Base-by-base conservation (phyloP, 2,113 vertebrate species). In the Amblyornis subalaris region DNA sequence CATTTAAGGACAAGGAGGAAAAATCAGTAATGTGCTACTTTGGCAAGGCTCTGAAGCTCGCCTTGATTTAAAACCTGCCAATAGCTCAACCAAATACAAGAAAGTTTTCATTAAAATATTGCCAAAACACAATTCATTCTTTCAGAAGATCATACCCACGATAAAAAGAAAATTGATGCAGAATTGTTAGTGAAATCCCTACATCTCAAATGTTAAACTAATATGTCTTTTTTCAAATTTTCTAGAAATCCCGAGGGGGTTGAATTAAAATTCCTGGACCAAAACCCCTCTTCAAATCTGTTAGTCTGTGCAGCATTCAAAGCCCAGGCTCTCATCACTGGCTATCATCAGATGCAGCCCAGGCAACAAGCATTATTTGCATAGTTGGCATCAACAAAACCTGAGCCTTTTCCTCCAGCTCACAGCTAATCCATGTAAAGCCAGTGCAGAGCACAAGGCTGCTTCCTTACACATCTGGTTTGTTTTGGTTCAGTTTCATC, bases 401-500 rank as follows among this genome's bases (percentile, higher is more conserved):
- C 61, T 55, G 36, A 81, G 42, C 26, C 40, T 90, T 67, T 60
- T 53, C 48, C 57, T 83, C 5, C 8, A 3, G 48, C 42, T 81
- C 61, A 13, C 20, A 51, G 65, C 28, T 61, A 38, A 44, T 35
- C 58, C 58, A 54, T 29, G 19, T 11, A 70, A 70, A 79, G 66
- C 84, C 23, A 57, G 16, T 13, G 54, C 81, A 51, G 64, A 74
- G 45, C 0, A 0, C 12, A 6, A 42, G 26, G 76, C 53, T 64
- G 18, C 48, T 60, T 82, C 62, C 42, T 79, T 53, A 57, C 74
- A 61, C 26, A 53, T 72, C 66, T 76, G 42, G 13, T 66, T 85
- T 96, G 67, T 76, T 95, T 93, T 82, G 77, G 81, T 89, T 88
- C 57, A 44, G 20, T 75, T 91, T 91, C 74, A 87, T 61, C 73